These are phyloP conservation scores for Syngnathus typhle DNA, from an alignment of 2,113 vertebrate genomes.

Conservation along the genomic window DNA sequence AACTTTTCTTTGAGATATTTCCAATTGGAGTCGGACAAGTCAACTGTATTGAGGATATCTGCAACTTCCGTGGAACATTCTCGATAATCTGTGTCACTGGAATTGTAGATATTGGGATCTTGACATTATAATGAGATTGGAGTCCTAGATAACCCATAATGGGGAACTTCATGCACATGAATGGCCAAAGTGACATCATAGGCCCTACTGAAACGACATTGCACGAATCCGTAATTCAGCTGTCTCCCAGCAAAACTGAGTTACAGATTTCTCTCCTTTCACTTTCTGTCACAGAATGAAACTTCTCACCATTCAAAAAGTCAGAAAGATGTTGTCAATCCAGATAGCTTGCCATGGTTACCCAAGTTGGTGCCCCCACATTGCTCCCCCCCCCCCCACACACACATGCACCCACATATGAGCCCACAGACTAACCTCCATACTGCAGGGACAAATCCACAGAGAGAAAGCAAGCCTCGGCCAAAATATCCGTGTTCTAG, in stretches of 20 bases:
- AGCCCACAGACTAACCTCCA: constrained; percentile 57
- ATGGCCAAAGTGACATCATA: neutral
- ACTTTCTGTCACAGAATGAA: neutral
- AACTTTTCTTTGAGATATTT: no score
- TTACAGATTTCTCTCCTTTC: neutral
- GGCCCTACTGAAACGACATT: neutral
- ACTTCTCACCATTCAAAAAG: neutral
- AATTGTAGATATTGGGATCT: no score
- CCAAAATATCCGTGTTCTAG: constrained; percentile 43
- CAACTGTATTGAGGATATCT: no score
- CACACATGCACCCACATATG: neutral
- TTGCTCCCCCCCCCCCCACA: neutral
- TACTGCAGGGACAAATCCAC: constrained; percentile 35
- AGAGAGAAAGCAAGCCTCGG: constrained; percentile 38
- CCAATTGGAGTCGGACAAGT: no score
- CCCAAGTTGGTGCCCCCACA: neutral
- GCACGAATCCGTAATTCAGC: neutral
- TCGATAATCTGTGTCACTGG: no score
- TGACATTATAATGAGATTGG: no score
- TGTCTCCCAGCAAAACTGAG: neutral
- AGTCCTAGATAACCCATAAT: neutral
- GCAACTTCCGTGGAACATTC: no score
- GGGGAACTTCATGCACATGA: neutral
- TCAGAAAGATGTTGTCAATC: neutral
- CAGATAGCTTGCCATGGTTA: neutral